Evolutionary conservation across 1,140 invertebrate genomes (phyloP).

Genomic region (Euura lappo): DNA sequence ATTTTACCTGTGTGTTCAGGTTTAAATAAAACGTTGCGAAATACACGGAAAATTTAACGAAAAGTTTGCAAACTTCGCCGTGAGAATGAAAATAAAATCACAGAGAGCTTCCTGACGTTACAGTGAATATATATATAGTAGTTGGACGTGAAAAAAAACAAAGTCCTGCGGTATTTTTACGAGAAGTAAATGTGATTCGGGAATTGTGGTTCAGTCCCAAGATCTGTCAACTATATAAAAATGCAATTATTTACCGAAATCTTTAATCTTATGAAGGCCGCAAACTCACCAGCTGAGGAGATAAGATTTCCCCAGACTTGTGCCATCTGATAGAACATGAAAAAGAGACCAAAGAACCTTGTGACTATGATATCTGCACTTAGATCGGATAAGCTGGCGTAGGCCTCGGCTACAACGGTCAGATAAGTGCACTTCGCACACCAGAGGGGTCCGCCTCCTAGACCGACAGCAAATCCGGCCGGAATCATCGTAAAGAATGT

Average conservation of each 20-base stretch:
- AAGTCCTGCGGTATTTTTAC: neutral
- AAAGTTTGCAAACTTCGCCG: too few species aligned
- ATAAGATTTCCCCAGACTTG: constrained; percentile 93
- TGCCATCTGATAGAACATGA: constrained; percentile 92
- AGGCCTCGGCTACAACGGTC: constrained; percentile 78
- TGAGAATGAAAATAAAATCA: too few species aligned
- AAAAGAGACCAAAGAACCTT: constrained; percentile 89
- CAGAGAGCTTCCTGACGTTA: too few species aligned
- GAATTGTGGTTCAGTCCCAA: too few species aligned
- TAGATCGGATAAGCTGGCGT: constrained; percentile 70
- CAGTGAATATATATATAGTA: too few species aligned
- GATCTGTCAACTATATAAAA: too few species aligned
- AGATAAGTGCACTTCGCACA: constrained; percentile 90
- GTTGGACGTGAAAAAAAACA: too few species aligned
- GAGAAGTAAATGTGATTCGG: too few species aligned
- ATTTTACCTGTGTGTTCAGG: too few species aligned
- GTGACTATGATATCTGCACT: constrained; percentile 76
- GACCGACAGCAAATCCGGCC: constrained; percentile 81
- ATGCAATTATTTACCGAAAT: constrained; percentile 15
- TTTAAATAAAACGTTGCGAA: too few species aligned
- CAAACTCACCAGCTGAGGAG: constrained; percentile 75
- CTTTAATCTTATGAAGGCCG: too few species aligned
- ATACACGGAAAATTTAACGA: too few species aligned
- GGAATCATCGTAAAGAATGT: constrained; percentile 84
- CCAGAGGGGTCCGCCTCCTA: constrained; percentile 89